Evolutionary conservation across 2,113 vertebrate genomes (phyloP).

Genomic region (Silurus asotus): DNA sequence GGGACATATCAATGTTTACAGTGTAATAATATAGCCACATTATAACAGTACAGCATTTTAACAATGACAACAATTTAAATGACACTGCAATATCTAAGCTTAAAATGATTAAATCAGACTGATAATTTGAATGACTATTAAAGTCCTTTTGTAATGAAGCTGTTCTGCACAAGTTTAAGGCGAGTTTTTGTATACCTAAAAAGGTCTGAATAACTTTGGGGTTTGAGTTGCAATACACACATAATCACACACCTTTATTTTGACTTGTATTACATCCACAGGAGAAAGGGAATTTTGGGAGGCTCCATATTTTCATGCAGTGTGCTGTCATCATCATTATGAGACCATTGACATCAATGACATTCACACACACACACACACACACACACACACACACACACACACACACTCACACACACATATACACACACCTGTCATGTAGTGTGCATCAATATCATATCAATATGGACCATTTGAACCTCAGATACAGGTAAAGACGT

Average conservation of each 20-base stretch:
- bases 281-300: background rate
- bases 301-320: background rate
- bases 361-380: background rate
- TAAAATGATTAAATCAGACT: background rate
- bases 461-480: background rate
- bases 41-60: background rate
- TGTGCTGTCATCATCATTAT: too few relatives aligned
- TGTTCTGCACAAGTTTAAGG: background rate
- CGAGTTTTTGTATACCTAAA: background rate
- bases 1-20: background rate
- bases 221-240: background rate
- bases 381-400: background rate
- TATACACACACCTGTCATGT: background rate
- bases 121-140: background rate
- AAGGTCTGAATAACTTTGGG: background rate
- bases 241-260: background rate
- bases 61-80: background rate
- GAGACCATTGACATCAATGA: background rate
- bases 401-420: background rate
- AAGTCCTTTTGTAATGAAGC: background rate
- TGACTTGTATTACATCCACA: background rate
- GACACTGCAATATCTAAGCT: background rate
- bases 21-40: background rate
- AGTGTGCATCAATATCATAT: background rate
- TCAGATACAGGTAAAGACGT: background rate